Base-by-base conservation (phyloP, 1,140 invertebrate genomes). In the Drosophila ironensis region DNA sequence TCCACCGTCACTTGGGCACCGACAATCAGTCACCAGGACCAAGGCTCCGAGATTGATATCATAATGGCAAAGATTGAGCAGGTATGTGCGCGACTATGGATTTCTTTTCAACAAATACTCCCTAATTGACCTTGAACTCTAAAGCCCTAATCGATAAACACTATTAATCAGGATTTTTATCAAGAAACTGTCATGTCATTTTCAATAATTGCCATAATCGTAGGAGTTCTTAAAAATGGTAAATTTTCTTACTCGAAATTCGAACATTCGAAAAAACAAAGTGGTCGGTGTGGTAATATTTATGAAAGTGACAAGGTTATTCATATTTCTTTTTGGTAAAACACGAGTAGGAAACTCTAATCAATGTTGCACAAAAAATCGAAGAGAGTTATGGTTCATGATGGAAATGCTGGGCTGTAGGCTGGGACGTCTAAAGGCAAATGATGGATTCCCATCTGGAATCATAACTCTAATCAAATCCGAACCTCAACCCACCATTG, bases 51-150 rank as follows among this genome's bases (percentile, higher is more conserved):
- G 91, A 97, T 98, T 80, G 97, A 98, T 90, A 92, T 95, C 84
- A 96, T 98, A 88, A 97, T 98, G 95, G 96, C 96, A 59, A 98
- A 97, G 92, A 96, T 98, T 76, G 96, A 98, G 90, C 97, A 97
- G 91, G 94, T 87, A 69, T 59, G 67, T 16, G 2, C 9, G 3
- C 24, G 25, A 25, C 4, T 19, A 7, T 0, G 17, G 8, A 6
- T 20, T 7, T n/a, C 1, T 1, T 2, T 22, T n/a, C n/a, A n/a
- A n/a, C n/a, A n/a, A n/a, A n/a, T n/a, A n/a, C n/a, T n/a, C n/a
- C n/a, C n/a, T n/a, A n/a, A n/a, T n/a, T n/a, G n/a, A n/a, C n/a
- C n/a, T n/a, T n/a, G n/a, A n/a, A n/a, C n/a, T n/a, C n/a, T n/a
- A n/a, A n/a, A n/a, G n/a, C n/a, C n/a, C n/a, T n/a, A n/a, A n/a